phyloP scores from a whole-genome alignment of 2,113 vertebrate genomes.

The Nothoprocta pentlandii region DNA sequence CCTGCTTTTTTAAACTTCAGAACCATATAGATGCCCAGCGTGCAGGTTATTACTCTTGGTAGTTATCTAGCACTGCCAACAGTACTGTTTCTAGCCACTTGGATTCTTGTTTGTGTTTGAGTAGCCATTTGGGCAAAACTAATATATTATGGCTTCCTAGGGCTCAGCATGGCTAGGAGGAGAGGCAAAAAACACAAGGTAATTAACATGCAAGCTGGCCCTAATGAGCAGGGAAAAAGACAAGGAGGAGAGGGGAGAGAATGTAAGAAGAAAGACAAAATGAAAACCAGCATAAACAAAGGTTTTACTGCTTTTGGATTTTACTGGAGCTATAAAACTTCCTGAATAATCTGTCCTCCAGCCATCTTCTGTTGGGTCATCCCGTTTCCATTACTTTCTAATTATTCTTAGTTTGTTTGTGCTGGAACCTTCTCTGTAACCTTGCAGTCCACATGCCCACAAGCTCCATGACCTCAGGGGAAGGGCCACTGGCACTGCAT shows the following conservation, averaged over 20 bases:
- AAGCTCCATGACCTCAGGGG: background rate
- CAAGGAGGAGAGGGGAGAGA: background rate
- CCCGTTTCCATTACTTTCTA: background rate
- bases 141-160: background rate
- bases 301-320: background rate
- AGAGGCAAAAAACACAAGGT: background rate
- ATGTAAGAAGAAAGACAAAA: background rate
- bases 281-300: background rate
- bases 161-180: background rate
- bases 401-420: background rate
- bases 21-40: background rate
- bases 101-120: background rate
- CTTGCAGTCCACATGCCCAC: fast-evolving
- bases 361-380: background rate
- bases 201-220: background rate
- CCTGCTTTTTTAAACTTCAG: background rate
- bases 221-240: background rate
- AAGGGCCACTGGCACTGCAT: background rate
- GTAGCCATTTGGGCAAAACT: background rate
- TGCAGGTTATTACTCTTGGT: background rate
- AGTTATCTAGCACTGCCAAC: background rate
- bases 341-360: background rate
- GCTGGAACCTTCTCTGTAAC: background rate
- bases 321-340: background rate
- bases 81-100: background rate